Conservation (phyloP, 1,140 invertebrate genomes). For the Magallana ariakensis region DNA sequence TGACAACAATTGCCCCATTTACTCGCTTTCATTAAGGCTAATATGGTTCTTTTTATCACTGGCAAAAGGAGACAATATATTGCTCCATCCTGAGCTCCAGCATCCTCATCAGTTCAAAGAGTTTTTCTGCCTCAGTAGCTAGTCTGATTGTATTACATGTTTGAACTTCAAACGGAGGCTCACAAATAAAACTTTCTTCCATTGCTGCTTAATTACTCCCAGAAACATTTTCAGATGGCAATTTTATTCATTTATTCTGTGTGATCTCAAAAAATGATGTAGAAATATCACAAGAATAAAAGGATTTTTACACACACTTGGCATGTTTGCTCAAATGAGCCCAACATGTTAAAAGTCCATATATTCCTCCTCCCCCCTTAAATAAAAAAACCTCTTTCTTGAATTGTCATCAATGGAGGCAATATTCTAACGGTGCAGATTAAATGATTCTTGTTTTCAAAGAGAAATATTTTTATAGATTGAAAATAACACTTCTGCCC, state of each 20-base stretch:
- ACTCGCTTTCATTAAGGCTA: conserved; percentile 17
- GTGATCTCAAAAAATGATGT: conserved; percentile 38
- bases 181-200: conserved; percentile 37
- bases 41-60: conserved; percentile 22
- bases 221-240: conserved; percentile 38
- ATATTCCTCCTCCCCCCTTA: conserved; percentile 10
- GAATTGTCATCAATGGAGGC: not conserved
- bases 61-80: conserved; percentile 16
- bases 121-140: conserved; percentile 35
- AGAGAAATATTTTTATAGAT: not conserved
- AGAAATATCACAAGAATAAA: conserved; percentile 39
- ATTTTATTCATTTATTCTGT: conserved; percentile 39
- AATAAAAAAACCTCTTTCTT: not conserved
- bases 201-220: conserved; percentile 36
- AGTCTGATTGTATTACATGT: conserved; percentile 36
- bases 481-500: too few species aligned
- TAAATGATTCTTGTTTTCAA: not conserved
- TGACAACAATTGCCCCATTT: not conserved
- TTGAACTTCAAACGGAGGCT: conserved; percentile 30
- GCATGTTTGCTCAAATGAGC: conserved; percentile 28
- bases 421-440: not conserved
- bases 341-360: conserved; percentile 26
- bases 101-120: conserved; percentile 30
- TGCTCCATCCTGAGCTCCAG: conserved; percentile 13
- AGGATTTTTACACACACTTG: conserved; percentile 31